Conservation (phyloP, 2,113 vertebrate species). For the Malurus melanocephalus region DNA sequence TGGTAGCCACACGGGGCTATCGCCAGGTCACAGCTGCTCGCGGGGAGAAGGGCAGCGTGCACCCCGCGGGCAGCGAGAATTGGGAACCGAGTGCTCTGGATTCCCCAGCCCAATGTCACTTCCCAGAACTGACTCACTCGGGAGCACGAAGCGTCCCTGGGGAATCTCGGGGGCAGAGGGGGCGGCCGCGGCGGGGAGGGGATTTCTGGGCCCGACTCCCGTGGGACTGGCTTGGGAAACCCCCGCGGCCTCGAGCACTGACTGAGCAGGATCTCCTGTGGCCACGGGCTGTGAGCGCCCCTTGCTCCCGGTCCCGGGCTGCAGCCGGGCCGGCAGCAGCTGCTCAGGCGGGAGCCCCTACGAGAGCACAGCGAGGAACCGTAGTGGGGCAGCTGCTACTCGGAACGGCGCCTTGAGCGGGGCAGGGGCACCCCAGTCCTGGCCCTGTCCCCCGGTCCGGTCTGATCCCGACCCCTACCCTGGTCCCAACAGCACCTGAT, state of each 20-base stretch:
- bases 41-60: neutral
- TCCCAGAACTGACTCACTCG: neutral
- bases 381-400: neutral
- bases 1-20: accelerated
- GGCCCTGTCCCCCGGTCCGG: no score
- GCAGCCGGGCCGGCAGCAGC: neutral
- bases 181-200: neutral
- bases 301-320: neutral
- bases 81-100: neutral
- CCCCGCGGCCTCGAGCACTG: neutral
- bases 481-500: no score
- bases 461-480: neutral
- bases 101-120: neutral
- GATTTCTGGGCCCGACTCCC: neutral
- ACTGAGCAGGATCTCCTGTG: no score
- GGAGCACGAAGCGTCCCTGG: neutral
- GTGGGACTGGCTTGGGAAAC: neutral
- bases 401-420: neutral
- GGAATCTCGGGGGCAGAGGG: neutral
- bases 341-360: neutral
- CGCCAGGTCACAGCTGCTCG: neutral
- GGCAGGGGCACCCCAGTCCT: neutral
- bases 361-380: neutral
- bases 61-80: neutral
- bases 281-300: neutral